These are phyloP conservation scores for Laupala kohalensis DNA, from an alignment of 1,140 invertebrate genomes.

Conservation along the genomic window DNA sequence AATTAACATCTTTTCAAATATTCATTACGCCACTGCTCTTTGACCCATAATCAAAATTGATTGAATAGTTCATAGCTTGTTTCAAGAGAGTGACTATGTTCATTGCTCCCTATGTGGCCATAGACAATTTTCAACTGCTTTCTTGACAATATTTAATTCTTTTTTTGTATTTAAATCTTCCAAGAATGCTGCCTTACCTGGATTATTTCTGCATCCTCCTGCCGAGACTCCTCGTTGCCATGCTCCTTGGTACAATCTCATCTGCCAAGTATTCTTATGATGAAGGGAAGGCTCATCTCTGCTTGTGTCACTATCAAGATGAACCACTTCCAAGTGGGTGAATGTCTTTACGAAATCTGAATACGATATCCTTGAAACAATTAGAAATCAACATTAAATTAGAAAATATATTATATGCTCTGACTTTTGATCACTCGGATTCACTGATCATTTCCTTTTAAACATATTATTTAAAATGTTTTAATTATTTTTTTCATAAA, in stretches of 20 bases:
- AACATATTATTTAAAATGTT: too few species aligned
- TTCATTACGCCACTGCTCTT: too few species aligned
- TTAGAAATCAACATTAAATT: background rate
- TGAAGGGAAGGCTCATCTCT: slow-evolving; percentile 68
- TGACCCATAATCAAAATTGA: too few species aligned
- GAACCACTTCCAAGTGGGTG: slow-evolving; percentile 71
- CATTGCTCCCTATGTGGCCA: too few species aligned
- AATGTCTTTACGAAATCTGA: slow-evolving; percentile 74
- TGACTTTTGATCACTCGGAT: background rate
- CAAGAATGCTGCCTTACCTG: slow-evolving; percentile 47
- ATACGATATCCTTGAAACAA: slow-evolving; percentile 53
- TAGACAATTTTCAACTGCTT: too few species aligned
- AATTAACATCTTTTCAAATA: too few species aligned
- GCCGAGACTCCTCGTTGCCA: slow-evolving; percentile 82
- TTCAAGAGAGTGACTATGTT: too few species aligned
- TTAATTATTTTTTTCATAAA: too few species aligned
- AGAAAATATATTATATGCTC: background rate
- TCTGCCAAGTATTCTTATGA: slow-evolving; percentile 69
- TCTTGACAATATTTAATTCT: too few species aligned
- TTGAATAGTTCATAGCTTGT: too few species aligned
- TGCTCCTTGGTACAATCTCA: slow-evolving; percentile 69
- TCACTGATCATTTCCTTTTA: too few species aligned
- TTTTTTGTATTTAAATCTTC: too few species aligned
- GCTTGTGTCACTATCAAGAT: slow-evolving; percentile 74
- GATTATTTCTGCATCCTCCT: slow-evolving; percentile 81